Evolutionary conservation across 2,113 vertebrate genomes (phyloP), one percentile per base, ranked within the genome.

Genomic region (Turdus rufiventris): DNA sequence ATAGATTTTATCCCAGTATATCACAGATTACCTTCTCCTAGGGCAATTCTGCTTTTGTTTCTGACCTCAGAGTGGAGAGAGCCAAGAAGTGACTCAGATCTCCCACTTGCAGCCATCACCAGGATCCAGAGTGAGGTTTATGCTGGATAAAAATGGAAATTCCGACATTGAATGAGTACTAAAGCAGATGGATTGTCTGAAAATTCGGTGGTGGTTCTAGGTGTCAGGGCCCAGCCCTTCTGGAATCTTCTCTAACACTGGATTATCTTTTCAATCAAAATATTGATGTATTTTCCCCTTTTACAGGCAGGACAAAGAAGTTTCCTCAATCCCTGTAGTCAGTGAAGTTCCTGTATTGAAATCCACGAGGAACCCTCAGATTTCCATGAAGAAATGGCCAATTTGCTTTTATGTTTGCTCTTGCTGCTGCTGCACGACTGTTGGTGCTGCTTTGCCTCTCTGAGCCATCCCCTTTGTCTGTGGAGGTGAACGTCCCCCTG

Each of bases 21-120:
- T 66, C 56, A 77, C 63, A 79, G 56, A 58, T 83, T 58, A 20
- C 72, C 76, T 92, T 70, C 51, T 88, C 83, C 65, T 14, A 42
- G 68, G 73, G 84, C 51, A 87, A 19, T 42, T 28, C 12, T 34
- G 47, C 76, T 81, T 94, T 89, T 81, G 65, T 92, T 73, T 89
- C 86, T 81, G 68, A 83, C 14, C 38, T 89, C 79, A 86, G 71
- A 79, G 78, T 0, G 3, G 9, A 84, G n/a, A 1, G 33, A 95
- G 89, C 87, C 76, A 87, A 89, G 88, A 26, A 56, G 29, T 77
- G 94, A 96, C 80, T 94, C 91, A 87, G 28, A 65, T 54, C 65
- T 86, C 61, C 72, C 80, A 38, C 40, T 58, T n/a, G 43, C 36
- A 89, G 18, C 53, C 2, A 0, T 12, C 74, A 60, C 17, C 45